Evolutionary conservation across 2,888 invertebrate species (phyloP).

Genomic region (Cerastis leucographa): DNA sequence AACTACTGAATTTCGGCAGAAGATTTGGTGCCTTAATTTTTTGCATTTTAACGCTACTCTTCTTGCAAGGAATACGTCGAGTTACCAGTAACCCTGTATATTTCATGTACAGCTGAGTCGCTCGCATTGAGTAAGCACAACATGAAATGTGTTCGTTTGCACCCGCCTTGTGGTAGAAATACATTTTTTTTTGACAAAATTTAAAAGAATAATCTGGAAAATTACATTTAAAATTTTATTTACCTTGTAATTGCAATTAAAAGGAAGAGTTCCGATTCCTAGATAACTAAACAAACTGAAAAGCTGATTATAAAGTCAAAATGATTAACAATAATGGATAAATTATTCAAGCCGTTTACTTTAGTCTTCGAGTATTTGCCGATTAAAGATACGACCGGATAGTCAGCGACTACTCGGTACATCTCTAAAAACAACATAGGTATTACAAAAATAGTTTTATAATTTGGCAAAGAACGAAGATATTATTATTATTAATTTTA

Average conservation of each 20-base stretch:
- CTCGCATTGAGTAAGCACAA: not conserved
- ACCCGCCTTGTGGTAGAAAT: too few species aligned
- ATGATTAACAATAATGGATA: not conserved
- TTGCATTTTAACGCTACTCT: too few species aligned
- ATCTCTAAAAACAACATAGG: not conserved
- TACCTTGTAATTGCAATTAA: not conserved
- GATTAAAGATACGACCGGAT: not conserved
- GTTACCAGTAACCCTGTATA: too few species aligned
- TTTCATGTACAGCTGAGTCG: not conserved
- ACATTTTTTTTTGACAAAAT: too few species aligned
- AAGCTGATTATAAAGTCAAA: not conserved
- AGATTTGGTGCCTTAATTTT: too few species aligned
- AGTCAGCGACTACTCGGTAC: not conserved
- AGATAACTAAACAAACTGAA: not conserved
- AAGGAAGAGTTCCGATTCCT: not conserved
- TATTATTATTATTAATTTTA: constrained; percentile 5
- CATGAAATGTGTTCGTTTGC: too few species aligned
- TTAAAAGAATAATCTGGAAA: too few species aligned
- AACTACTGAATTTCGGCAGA: too few species aligned
- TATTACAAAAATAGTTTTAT: not conserved
- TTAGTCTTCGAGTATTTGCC: not conserved
- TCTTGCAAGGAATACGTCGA: too few species aligned
- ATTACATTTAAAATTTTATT: not conserved
- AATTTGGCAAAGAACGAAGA: constrained; percentile 4
- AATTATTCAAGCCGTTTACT: not conserved